phyloP scores from a whole-genome alignment of 2,888 invertebrate genomes.

The Luperina nickerlii region DNA sequence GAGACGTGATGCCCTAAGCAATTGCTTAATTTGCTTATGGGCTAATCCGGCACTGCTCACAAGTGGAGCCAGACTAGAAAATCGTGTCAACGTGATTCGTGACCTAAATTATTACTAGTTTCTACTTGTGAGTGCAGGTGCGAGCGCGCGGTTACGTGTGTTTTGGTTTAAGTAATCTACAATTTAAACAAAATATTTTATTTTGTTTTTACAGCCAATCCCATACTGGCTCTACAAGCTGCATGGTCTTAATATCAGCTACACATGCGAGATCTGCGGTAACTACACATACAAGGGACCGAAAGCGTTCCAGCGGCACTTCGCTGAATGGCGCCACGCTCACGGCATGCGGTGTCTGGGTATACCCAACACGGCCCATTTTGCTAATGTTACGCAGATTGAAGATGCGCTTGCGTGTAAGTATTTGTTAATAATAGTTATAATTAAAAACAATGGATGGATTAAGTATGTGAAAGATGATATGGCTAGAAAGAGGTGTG shows the following conservation, averaged over 20 bases:
- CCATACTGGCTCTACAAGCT: constrained; percentile 99
- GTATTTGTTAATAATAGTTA: constrained; percentile 78
- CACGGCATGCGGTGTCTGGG: constrained; percentile 99
- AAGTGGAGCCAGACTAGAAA: neutral
- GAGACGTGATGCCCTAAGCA: too few relatives aligned
- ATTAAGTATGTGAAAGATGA: neutral
- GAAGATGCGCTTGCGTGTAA: constrained; percentile 98
- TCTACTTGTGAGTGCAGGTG: neutral
- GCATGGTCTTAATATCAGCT: constrained; percentile 99
- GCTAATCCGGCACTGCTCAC: too few relatives aligned
- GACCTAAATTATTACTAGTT: neutral
- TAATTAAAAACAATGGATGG: neutral
- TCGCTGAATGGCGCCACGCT: constrained; percentile 97
- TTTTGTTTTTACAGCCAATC: constrained; percentile 79
- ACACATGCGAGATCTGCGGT: constrained; percentile 99
- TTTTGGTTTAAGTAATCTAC: neutral
- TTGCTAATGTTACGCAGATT: constrained; percentile 99
- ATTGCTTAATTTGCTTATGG: too few relatives aligned
- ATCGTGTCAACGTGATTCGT: neutral
- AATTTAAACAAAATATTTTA: neutral
- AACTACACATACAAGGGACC: constrained; percentile 99
- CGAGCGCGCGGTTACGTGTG: neutral
- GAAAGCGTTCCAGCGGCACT: constrained; percentile 99
- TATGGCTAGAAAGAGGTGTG: neutral
- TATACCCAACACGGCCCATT: constrained; percentile 99